Evolutionary conservation across 2,888 invertebrate genomes (phyloP), one percentile per base, ranked within the genome.

Genomic region (Cyaniris semiargus): DNA sequence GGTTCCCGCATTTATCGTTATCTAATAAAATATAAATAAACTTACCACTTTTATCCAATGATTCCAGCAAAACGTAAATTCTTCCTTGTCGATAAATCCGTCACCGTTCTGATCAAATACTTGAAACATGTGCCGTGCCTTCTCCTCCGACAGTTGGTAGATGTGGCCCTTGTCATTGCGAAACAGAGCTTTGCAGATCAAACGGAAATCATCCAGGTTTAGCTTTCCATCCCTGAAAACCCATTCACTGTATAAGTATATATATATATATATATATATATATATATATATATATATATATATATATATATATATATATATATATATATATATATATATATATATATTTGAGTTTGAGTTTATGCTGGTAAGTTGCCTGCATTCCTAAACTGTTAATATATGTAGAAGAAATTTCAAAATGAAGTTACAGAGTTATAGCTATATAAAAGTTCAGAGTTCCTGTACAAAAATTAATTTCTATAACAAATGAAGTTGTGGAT

Each of bases 41-140:
- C 95, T 95, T 86, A 97, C 97, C 85, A 97, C 96, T 95, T 97
- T 97, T 80, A 98, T 97, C 98, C 98, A 98, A 84, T 96, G 96
- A 89, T 97, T 97, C 98, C 98, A 98, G 87, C 98, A 98, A 86
- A 96, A 95, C 77, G 96, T 95, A 87, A 98, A 98, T 91, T 98
- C 98, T 79, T 97, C 96, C 78, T 95, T 95, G 86, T 97, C 97
- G 78, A 98, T 96, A 84, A 95, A 95, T 0, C 96, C 96, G 87
- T 97, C 97, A 48, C 89, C 94, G 83, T 98, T 96, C 81, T 94
- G 95, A 88, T 98, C 98, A 87, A 98, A 98, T 78, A 98, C 96
- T 79, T 95, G 94, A 90, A 97, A 98, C 83, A 97, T 96, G 84
- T 97, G 97, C 70, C 95, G 92, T 71, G 97, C 94, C 81, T 96